Evolutionary conservation across 2,113 vertebrate genomes (phyloP), one percentile per base, ranked within the genome.

Genomic region (Rutilus rutilus): DNA sequence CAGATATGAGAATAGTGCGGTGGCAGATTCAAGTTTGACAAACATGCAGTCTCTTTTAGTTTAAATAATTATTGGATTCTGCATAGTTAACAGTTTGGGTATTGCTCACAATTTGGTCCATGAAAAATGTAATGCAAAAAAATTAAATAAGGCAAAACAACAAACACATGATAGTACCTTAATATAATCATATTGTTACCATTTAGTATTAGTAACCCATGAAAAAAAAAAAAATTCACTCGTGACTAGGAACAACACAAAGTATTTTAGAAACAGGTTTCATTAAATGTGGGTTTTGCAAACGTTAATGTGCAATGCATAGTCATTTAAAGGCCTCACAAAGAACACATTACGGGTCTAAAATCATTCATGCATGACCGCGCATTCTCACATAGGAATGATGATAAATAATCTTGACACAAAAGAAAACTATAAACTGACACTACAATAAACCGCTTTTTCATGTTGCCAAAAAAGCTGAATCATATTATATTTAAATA

Each of bases 1-100:
- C 17, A 47, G 5, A 47, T 59, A 74, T 75, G 42, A 14, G 27
- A 84, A 76, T 84, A 84, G 57, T 45, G 82, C 52, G 6, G 23
- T 33, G 8, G n/a, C 23, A 74, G 30, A 25, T 76, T 64, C 71
- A 74, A 47, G 71, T 25, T 45, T 47, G 39, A 62, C 21, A 60
- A 27, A 54, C 14, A 62, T 33, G 23, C 33, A 42, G 0, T 45
- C 8, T 36, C 30, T n/a, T 36, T 36, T 6, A 39, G 36, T 42
- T 42, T 42, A 23, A 21, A 69, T 52, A 15, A 30, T 39, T 10
- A 33, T 36, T 45, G 8, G 10, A 45, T n/a, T 73, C n/a, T 27
- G 74, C 15, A 76, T 30, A 25, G 25, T 14, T 11, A 21, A 33
- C 15, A 78, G 27, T 12, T 36, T 21, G 21, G 77, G 30, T 60